phyloP scores from a whole-genome alignment of 2,113 vertebrate species.

The Peucedramus taeniatus region DNA sequence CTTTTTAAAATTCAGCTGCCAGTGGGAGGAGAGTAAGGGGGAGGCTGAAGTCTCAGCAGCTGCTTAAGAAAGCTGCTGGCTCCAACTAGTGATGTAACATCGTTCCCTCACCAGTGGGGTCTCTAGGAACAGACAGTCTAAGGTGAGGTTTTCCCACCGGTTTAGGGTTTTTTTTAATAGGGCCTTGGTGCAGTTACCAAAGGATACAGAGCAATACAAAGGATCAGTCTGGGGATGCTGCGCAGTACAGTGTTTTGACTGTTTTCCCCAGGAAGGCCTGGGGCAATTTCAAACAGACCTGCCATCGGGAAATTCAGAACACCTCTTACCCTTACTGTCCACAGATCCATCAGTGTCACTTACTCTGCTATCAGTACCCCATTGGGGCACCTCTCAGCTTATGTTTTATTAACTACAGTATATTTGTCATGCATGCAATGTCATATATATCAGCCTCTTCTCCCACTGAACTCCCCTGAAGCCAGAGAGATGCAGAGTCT shows the following conservation, averaged over 20 bases:
- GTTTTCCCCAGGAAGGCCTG: background rate
- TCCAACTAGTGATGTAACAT: background rate
- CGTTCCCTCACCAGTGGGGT: background rate
- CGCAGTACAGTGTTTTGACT: background rate
- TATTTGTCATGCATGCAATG: background rate
- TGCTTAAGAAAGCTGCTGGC: background rate
- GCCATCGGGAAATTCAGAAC: background rate
- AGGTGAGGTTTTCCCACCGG: background rate
- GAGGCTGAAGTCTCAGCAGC: background rate
- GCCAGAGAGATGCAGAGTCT: background rate
- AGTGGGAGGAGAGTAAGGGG: background rate
- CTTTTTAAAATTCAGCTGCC: background rate
- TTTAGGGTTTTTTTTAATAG: background rate
- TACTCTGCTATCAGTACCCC: background rate
- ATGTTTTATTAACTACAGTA: background rate
- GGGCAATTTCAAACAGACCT: background rate
- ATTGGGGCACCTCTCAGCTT: background rate
- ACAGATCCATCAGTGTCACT: background rate
- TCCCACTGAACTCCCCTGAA: background rate
- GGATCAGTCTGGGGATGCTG: background rate
- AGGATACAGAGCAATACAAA: background rate
- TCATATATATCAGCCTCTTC: background rate
- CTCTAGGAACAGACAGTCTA: background rate
- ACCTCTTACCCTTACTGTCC: background rate
- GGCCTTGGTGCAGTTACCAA: background rate